Evolutionary conservation across 2,797 vertebrate genomes (phyloP).

Genomic region (Argentina silus): DNA sequence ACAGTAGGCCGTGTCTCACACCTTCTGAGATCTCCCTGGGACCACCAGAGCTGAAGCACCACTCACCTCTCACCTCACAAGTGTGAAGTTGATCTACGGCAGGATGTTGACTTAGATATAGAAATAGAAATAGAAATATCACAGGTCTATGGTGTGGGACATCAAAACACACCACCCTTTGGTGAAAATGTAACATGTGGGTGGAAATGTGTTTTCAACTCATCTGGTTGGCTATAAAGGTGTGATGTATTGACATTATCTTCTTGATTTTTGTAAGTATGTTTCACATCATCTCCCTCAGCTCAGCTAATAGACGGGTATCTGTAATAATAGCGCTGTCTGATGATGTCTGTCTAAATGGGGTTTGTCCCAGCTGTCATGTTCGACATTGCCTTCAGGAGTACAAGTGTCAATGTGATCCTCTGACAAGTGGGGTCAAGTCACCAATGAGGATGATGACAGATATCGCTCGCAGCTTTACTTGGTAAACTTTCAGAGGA

Average conservation of each 20-base stretch:
- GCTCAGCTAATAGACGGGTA: too few relatives aligned
- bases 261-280: conserved; percentile 51
- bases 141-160: conserved; percentile 19
- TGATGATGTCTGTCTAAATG: conserved; percentile 67
- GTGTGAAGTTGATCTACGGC: conserved; percentile 34
- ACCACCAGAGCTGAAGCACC: conserved; percentile 27
- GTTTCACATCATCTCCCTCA: conserved; percentile 20
- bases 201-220: conserved; percentile 32
- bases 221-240: conserved; percentile 26
- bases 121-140: conserved; percentile 3
- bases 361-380: conserved; percentile 67
- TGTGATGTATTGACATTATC: conserved; percentile 50
- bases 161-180: background rate
- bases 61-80: conserved; percentile 26
- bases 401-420: conserved; percentile 67
- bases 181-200: background rate
- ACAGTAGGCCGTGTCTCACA: conserved; percentile 28
- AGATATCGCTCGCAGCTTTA: conserved; percentile 71
- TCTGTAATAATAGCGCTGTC: conserved; percentile 36
- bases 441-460: conserved; percentile 65
- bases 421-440: conserved; percentile 72
- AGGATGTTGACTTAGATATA: conserved; percentile 29
- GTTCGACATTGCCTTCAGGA: conserved; percentile 76
- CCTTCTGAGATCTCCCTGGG: conserved; percentile 30
- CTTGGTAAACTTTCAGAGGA: conserved; percentile 64